Evolutionary conservation across 2,113 vertebrate genomes (phyloP).

Genomic region (Mastomys coucha): DNA sequence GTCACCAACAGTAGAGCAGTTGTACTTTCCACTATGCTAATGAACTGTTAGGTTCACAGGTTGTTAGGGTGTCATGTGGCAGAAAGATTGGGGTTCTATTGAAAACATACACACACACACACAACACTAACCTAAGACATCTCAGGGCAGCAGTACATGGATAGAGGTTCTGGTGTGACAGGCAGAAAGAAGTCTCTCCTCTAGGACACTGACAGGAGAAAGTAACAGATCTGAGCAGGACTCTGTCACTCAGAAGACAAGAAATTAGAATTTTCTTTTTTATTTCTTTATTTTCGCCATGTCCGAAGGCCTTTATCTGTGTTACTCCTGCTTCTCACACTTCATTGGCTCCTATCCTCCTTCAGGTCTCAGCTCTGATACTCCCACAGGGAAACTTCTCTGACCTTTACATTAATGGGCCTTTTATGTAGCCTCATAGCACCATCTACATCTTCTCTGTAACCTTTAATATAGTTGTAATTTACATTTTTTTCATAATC

Average conservation of each 20-base stretch:
- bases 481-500: constrained; percentile 36
- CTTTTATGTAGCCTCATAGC: neutral
- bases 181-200: neutral
- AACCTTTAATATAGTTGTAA: neutral
- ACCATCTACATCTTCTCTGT: neutral
- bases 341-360: neutral
- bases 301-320: neutral
- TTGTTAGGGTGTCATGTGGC: neutral
- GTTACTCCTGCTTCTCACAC: neutral
- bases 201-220: neutral
- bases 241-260: neutral
- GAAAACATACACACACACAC: neutral
- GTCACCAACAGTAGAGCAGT: neutral
- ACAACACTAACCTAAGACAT: neutral
- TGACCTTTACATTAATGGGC: neutral
- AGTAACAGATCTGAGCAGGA: neutral
- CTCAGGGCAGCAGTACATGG: neutral
- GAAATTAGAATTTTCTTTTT: neutral
- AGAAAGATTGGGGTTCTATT: neutral
- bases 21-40: neutral
- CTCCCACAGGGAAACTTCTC: neutral
- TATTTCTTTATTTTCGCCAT: neutral
- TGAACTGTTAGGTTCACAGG: too few relatives aligned
- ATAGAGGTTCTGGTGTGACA: neutral
- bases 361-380: neutral